These are phyloP conservation scores for Phocides pigmalion DNA, from an alignment of 1,140 invertebrate species.

Conservation along the genomic window DNA sequence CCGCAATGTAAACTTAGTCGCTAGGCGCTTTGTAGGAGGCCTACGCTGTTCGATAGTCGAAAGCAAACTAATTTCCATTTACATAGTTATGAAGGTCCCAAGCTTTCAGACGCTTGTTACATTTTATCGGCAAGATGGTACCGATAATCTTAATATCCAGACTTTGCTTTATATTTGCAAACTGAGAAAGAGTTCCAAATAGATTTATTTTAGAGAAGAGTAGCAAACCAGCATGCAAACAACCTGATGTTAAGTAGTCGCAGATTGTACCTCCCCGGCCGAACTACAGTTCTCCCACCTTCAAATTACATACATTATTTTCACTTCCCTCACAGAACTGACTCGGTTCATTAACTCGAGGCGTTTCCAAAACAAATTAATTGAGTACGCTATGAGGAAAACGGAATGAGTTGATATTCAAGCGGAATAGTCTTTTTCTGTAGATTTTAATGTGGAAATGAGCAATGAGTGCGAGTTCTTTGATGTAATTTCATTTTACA, in stretches of 20 bases:
- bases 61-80: slow-evolving; percentile 39
- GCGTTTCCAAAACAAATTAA: slow-evolving; percentile 22
- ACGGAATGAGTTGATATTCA: slow-evolving; percentile 8
- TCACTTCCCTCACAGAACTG: slow-evolving; percentile 13
- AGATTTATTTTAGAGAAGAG: too few species aligned
- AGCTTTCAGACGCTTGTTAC: not conserved
- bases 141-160: not conserved
- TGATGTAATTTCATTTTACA: too few species aligned
- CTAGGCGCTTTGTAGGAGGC: slow-evolving; percentile 2
- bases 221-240: too few species aligned
- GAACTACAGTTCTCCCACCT: too few species aligned
- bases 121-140: slow-evolving; percentile 3
- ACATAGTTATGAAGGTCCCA: slow-evolving; percentile 32
- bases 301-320: slow-evolving; percentile 14
- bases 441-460: not conserved
- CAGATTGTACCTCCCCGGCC: too few species aligned
- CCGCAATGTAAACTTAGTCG: not conserved
- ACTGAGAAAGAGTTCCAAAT: not conserved
- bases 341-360: slow-evolving; percentile 14
- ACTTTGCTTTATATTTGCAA: slow-evolving; percentile 4
- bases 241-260: too few species aligned
- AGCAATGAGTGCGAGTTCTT: not conserved
- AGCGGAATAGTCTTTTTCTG: not conserved
- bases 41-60: slow-evolving; percentile 15
- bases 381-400: slow-evolving; percentile 6